A percentile compares a stretch with the other conserved stretches of the same genome.
Conservation (phyloP, 2,888 invertebrate species). For the Diachrysia chrysitis region DNA sequence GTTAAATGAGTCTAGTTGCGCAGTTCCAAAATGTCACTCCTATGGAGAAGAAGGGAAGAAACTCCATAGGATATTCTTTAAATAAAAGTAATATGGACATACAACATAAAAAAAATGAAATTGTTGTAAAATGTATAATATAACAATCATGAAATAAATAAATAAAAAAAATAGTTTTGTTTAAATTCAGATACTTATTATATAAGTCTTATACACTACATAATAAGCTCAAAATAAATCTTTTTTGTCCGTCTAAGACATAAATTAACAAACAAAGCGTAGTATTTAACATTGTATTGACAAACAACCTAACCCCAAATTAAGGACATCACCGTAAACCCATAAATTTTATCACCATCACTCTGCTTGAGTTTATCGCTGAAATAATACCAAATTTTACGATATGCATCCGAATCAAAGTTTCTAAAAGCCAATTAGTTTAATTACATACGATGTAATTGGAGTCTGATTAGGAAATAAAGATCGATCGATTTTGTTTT, state of each 20-base stretch:
- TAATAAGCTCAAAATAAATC: too few relatives aligned
- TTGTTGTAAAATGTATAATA: too few relatives aligned
- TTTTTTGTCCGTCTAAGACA: background rate
- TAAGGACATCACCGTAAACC: background rate
- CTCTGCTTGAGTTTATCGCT: constrained; percentile 19
- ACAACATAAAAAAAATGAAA: too few relatives aligned
- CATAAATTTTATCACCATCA: constrained; percentile 19
- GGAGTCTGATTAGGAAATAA: constrained; percentile 41
- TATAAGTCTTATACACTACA: too few relatives aligned
- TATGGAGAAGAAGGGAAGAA: too few relatives aligned
- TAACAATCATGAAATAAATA: too few relatives aligned
- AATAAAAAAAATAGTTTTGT: too few relatives aligned
- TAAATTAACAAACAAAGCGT: background rate
- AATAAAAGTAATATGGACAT: too few relatives aligned
- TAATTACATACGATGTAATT: constrained; percentile 41
- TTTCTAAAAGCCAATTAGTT: constrained; percentile 50
- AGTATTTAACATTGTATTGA: background rate
- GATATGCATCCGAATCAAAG: constrained; percentile 21
- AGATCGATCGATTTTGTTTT: constrained; percentile 7
- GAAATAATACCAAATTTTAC: constrained; percentile 34
- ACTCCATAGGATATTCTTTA: too few relatives aligned
- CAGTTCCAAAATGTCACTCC: too few relatives aligned
- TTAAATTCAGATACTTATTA: too few relatives aligned
- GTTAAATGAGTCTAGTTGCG: too few relatives aligned
- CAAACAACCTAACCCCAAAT: background rate